A percentile compares a stretch with the other conserved stretches of the same genome.
phyloP scores from a whole-genome alignment of 2,797 vertebrate genomes.

The Poeciliopsis infans region DNA sequence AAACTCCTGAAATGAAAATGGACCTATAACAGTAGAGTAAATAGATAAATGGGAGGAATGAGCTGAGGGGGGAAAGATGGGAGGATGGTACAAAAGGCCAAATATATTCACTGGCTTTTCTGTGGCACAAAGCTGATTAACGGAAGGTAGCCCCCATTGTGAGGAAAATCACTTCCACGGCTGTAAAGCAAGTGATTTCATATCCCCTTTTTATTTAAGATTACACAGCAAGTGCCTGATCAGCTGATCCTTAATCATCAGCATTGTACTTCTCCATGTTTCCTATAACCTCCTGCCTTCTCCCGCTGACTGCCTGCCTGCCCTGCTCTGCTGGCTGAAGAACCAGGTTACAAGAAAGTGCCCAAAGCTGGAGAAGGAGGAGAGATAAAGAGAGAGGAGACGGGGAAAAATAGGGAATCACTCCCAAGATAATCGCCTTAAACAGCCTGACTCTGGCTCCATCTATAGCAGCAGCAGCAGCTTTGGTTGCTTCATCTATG shows the following conservation, averaged over 20 bases:
- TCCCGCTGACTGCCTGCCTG: background rate
- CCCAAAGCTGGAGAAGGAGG: slow-evolving; percentile 30
- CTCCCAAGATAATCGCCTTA: slow-evolving; percentile 70
- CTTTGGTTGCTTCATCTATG: slow-evolving; percentile 48
- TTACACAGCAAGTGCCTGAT: slow-evolving; percentile 82
- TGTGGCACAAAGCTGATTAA: slow-evolving; percentile 82
- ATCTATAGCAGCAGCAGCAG: slow-evolving; percentile 30
- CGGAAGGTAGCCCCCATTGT: slow-evolving; percentile 77
- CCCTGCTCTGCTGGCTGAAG: slow-evolving; percentile 25
- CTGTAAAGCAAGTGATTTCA: slow-evolving; percentile 81
- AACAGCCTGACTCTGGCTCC: slow-evolving; percentile 45
- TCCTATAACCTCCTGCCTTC: slow-evolving; percentile 57
- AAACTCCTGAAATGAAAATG: slow-evolving; percentile 22
- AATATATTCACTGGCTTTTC: slow-evolving; percentile 74
- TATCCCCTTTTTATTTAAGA: slow-evolving; percentile 80
- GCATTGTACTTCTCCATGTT: slow-evolving; percentile 74
- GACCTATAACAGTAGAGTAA: slow-evolving; percentile 38
- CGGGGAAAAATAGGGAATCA: slow-evolving; percentile 35
- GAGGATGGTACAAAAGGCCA: slow-evolving; percentile 69
- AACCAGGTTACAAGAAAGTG: slow-evolving; percentile 47
- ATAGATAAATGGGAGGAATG: slow-evolving; percentile 30
- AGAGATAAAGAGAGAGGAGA: slow-evolving; percentile 3
- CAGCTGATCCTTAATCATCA: slow-evolving; percentile 82
- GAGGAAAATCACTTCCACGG: slow-evolving; percentile 78
- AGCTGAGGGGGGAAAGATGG: background rate